Evolutionary conservation across 1,140 invertebrate genomes (phyloP).

Genomic region (Drosophila varians): DNA sequence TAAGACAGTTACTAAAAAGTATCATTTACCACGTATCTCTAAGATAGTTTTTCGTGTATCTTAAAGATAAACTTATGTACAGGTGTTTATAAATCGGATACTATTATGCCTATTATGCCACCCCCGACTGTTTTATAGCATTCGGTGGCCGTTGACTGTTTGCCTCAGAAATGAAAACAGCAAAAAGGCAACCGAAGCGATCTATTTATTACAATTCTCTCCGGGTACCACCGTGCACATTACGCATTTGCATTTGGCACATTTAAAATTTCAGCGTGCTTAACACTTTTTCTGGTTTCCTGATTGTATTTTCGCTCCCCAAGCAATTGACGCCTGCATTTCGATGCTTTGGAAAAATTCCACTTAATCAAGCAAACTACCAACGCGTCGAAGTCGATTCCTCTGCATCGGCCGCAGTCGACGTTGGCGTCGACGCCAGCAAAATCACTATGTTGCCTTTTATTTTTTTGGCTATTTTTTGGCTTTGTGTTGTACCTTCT

Average conservation of each 20-base stretch:
- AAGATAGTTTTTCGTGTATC: too few species aligned
- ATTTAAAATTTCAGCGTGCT: slow-evolving; percentile 36
- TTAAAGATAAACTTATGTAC: too few species aligned
- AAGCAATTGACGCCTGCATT: slow-evolving; percentile 44
- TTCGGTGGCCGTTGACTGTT: slow-evolving; percentile 39
- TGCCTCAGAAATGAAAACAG: slow-evolving; percentile 41
- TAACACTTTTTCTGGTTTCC: slow-evolving; percentile 27
- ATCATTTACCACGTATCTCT: too few species aligned
- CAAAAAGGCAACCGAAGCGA: slow-evolving; percentile 60
- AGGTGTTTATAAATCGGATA: too few species aligned
- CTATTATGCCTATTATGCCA: neutral
- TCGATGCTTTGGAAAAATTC: slow-evolving; percentile 71
- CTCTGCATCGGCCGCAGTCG: slow-evolving; percentile 10
- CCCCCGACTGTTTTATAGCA: slow-evolving; percentile 26
- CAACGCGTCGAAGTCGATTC: slow-evolving; percentile 52
- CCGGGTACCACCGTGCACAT: slow-evolving; percentile 19
- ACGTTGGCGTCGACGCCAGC: slow-evolving; percentile 1
- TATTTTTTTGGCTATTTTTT: slow-evolving; percentile 66
- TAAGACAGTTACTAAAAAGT: too few species aligned
- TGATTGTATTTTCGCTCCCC: slow-evolving; percentile 4
- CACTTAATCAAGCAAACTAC: slow-evolving; percentile 80
- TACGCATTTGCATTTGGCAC: slow-evolving; percentile 47
- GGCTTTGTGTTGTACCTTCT: slow-evolving; percentile 67
- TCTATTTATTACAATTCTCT: slow-evolving; percentile 67
- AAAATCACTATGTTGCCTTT: slow-evolving; percentile 37